Evolutionary conservation across 2,797 vertebrate genomes (phyloP), one percentile per base, ranked within the genome.

Genomic region (Enteromius afrohamiltoni): DNA sequence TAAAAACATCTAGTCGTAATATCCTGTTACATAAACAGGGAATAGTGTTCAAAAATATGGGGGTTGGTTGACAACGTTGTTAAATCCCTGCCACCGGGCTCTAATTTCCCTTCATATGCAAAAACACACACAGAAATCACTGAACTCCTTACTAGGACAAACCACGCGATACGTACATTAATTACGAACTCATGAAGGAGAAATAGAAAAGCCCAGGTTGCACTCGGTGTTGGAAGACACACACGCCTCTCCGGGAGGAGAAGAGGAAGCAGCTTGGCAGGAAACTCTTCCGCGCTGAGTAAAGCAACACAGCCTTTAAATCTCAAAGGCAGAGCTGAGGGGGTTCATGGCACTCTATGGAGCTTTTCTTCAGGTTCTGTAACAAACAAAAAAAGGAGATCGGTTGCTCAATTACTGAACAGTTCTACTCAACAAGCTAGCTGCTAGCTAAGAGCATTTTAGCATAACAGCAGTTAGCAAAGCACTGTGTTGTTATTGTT

Each of bases 331-430:
- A 93, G 60, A 91, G 84, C 88, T 93, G 92, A 74, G 91, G 85
- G 79, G 91, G 13, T 42, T 94, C 93, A 0, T 76, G 93, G 69
- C 85, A 79, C 11, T 89, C 87, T 0, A 89, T 87, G 0, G 91
- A 87, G 26, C 86, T 90, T 55, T 88, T 90, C 85, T 89, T 95
- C 92, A 95, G 80, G 91, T 95, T 93, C 95, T 95, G 92, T 34
- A 80, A 75, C 45, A 89, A 42, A 42, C 8, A 40, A 45, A 90
- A 58, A 26, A 84, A 45, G 70, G 0, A 29, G 10, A 67, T 2
- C 42, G 55, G 16, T 37, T 17, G 13, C 13, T 84, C 67, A 81
- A 45, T 3, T 10, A 4, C 62, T 3, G 67, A 49, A 0, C 60
- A 83, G 82, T 77, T 31, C 42, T 51, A 55, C 49, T 42, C 67